Conservation (phyloP, 2,888 invertebrate species). For the Unio delphinus region DNA sequence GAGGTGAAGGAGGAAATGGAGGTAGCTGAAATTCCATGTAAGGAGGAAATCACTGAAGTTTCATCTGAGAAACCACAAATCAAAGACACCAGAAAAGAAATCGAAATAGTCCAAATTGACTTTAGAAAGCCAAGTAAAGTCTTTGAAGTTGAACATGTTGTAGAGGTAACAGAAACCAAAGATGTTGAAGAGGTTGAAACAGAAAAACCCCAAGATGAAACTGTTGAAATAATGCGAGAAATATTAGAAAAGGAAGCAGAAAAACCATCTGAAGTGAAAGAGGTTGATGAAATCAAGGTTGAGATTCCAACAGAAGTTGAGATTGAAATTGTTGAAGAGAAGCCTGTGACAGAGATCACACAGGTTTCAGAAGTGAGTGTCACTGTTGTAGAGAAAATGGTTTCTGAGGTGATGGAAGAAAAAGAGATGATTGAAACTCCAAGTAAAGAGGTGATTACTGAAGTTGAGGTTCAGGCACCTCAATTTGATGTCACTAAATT, state of each 20-base stretch:
- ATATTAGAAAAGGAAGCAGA: constrained; percentile 11
- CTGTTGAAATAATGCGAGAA: constrained; percentile 16
- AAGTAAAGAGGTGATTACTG: background rate
- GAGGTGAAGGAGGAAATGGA: constrained; percentile 14
- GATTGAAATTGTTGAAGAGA: background rate
- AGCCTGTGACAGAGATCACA: background rate
- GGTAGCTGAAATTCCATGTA: constrained; percentile 10
- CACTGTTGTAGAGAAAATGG: background rate
- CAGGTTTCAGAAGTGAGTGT: background rate
- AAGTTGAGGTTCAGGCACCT: constrained; percentile 2
- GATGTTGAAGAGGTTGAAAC: constrained; percentile 9
- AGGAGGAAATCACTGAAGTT: constrained; percentile 19
- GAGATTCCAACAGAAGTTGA: constrained; percentile 3
- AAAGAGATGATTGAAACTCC: background rate
- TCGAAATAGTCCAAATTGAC: constrained; percentile 6
- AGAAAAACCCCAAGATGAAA: constrained; percentile 22
- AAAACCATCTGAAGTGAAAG: constrained; percentile 17
- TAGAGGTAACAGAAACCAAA: constrained; percentile 4
- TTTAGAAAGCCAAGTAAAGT: constrained; percentile 5
- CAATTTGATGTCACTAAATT: background rate
- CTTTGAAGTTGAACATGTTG: constrained; percentile 5
- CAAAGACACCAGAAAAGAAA: constrained; percentile 4
- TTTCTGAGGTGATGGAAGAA: background rate
- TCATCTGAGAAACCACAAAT: constrained; percentile 13
- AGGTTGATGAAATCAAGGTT: constrained; percentile 6